Evolutionary conservation across 2,113 vertebrate genomes (phyloP), one percentile per base, ranked within the genome.

Genomic region (Pangasianodon gigas): DNA sequence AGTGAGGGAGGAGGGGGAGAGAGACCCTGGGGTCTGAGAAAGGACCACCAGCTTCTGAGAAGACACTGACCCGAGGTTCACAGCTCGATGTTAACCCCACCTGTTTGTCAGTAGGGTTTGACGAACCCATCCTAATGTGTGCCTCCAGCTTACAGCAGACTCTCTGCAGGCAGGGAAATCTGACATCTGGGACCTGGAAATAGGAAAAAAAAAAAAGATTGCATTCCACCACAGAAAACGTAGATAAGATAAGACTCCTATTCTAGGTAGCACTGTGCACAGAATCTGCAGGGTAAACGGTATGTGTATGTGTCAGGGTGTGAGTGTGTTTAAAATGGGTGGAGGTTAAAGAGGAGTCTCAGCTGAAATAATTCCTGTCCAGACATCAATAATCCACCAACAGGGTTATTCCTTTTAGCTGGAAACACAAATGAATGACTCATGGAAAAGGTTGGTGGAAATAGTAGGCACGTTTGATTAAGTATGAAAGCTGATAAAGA

Each of bases 191-290:
- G 84, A 82, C n/a, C 37, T 77, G 75, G 86, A 81, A 62, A 79
- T 46, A 89, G 82, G 54, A 79, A 88, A 83, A 90, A 52, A 51
- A 90, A 54, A 41, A 51, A 90, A 58, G 69, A 67, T 87, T 82
- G 71, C 52, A 89, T 67, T 92, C 41, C 44, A 84, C 16, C 46
- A 46, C 69, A 87, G 89, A 81, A 90, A 84, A 54, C 10, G 11
- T 16, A 87, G 87, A 92, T 92, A 87, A 92, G 91, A 92, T 92
- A 90, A 91, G 58, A 84, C 71, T 60, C 10, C 56, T 89, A 79
- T 92, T 92, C 91, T 79, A 5, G 81, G 91, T 89, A 86, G 81
- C 80, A 88, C 79, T 89, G 79, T 89, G 44, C 77, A 87, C 79
- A 26, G 84, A 87, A 88, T 77, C 84, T 84, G 54, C 19, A 21